A percentile compares a stretch with the other conserved stretches of the same genome.
Conservation (phyloP, 2,113 vertebrate genomes). For the Tyto alba region DNA sequence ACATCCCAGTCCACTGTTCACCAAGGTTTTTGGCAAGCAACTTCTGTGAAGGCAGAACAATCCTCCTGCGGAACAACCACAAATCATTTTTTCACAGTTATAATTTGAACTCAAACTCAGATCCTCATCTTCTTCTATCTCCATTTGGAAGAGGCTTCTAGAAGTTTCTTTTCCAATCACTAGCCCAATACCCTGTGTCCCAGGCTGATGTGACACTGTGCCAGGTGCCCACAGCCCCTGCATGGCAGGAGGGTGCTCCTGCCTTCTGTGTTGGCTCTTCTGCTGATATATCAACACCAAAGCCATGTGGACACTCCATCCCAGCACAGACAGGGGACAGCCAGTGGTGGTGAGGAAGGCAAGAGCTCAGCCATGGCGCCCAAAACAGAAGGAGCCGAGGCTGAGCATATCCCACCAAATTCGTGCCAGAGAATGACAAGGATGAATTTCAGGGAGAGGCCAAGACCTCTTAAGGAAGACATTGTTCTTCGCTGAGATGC, state of each 20-base stretch:
- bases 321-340: not conserved
- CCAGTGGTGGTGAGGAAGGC: not conserved
- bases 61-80: not conserved
- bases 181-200: not conserved
- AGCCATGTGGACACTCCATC: rapidly evolving
- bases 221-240: not conserved
- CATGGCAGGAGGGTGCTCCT: not conserved
- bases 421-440: not conserved
- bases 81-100: not conserved
- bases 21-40: not conserved
- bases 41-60: not conserved
- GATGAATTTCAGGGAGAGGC: not conserved
- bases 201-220: not conserved
- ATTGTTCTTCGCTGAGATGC: not conserved
- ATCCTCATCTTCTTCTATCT: not conserved
- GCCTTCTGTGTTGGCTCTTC: not conserved
- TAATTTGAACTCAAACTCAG: not conserved
- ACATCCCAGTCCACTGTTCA: not conserved
- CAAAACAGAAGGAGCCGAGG: not conserved
- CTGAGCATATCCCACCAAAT: not conserved
- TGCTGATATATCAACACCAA: not conserved
- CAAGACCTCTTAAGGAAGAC: not conserved
- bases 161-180: not conserved
- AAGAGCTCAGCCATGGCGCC: not conserved
- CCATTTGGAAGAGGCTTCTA: not conserved